A percentile compares a stretch with the other conserved stretches of the same genome.
Conservation (phyloP, 2,113 vertebrate species). For the Gambusia affinis region DNA sequence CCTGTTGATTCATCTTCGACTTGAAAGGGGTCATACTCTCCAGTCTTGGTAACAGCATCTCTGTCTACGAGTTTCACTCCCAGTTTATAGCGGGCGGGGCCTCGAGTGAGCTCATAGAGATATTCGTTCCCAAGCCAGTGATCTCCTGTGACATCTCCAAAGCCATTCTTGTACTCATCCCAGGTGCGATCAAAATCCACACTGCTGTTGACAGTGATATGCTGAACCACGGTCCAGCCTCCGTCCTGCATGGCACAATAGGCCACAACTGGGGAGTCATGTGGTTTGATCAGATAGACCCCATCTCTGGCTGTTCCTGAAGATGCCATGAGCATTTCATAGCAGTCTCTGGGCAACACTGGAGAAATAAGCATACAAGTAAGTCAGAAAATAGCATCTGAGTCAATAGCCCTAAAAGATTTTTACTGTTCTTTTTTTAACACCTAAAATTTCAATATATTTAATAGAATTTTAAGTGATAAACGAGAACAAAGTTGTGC, state of each 20-base stretch:
- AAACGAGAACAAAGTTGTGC: background rate
- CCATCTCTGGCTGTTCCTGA: constrained; percentile 82
- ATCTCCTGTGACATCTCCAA: constrained; percentile 82
- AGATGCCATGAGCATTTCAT: constrained; percentile 85
- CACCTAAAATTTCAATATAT: background rate
- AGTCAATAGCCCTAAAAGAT: background rate
- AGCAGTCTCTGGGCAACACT: constrained; percentile 85
- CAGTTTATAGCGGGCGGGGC: constrained; percentile 76
- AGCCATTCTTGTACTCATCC: constrained; percentile 87
- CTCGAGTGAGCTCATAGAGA: constrained; percentile 80
- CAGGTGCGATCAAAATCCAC: constrained; percentile 85
- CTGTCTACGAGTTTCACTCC: constrained; percentile 84
- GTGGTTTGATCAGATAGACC: constrained; percentile 85
- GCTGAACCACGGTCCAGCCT: constrained; percentile 90
- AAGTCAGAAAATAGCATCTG: background rate
- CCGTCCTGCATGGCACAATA: constrained; percentile 88
- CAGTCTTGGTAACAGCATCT: constrained; percentile 79
- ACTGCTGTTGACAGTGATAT: constrained; percentile 88
- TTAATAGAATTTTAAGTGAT: background rate
- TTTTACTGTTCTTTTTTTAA: background rate
- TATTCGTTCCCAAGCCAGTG: constrained; percentile 90
- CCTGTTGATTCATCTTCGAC: constrained; percentile 83
- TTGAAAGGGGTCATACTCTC: constrained; percentile 82
- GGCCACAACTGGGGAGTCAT: constrained; percentile 75
- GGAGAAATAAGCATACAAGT: constrained; percentile 20